These are phyloP conservation scores for Turdus rufiventris DNA, from an alignment of 2,113 vertebrate genomes.

Conservation along the genomic window DNA sequence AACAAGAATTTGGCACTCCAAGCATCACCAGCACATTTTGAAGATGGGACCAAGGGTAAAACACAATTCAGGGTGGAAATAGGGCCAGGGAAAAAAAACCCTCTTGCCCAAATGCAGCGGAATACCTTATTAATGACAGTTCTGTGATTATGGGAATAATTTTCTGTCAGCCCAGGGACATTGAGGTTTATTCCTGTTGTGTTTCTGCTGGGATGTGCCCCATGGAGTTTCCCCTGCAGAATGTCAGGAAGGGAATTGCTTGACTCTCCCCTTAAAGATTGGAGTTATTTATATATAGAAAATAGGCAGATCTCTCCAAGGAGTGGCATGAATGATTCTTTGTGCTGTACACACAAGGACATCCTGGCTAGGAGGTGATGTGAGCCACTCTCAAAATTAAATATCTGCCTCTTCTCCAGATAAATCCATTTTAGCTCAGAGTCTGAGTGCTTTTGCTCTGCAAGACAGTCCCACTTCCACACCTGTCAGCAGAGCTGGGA, in stretches of 20 bases:
- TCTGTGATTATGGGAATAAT: not conserved
- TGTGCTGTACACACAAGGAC: not conserved
- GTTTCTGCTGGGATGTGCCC: not conserved
- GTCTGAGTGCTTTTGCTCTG: not conserved
- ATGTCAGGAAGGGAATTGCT: accelerated
- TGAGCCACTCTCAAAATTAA: not conserved
- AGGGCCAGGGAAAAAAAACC: not conserved
- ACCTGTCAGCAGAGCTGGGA: not conserved
- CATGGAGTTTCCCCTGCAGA: not conserved
- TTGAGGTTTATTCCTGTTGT: accelerated
- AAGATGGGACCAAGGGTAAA: not conserved
- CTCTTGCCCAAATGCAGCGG: not conserved
- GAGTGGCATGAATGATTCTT: not conserved
- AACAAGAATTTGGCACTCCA: accelerated
- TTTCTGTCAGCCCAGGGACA: not conserved
- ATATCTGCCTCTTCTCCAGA: not conserved
- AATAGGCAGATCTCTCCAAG: not conserved
- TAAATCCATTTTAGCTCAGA: not conserved
- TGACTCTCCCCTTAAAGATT: not conserved
- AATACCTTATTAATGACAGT: not conserved
- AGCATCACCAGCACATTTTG: not conserved
- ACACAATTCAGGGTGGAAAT: not conserved
- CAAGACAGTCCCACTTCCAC: not conserved
- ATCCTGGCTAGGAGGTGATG: not conserved
- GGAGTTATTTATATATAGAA: not conserved